phyloP scores from a whole-genome alignment of 2,113 vertebrate species.

The Ophiodon elongatus region DNA sequence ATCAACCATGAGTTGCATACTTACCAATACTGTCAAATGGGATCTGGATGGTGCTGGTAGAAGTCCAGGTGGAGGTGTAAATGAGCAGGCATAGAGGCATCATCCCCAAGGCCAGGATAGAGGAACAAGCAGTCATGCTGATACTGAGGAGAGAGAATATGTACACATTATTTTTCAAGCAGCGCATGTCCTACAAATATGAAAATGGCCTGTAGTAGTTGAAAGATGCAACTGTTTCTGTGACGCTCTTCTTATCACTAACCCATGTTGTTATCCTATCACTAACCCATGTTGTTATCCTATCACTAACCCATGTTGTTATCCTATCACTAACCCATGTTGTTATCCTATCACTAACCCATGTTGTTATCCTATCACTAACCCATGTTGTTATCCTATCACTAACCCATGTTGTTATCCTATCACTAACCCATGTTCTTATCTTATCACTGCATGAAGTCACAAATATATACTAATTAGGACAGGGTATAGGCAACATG shows the following conservation, averaged over 20 bases:
- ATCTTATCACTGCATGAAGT: neutral
- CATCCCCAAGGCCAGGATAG: constrained; percentile 94
- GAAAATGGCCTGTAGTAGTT: neutral
- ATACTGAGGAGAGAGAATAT: constrained; percentile 84
- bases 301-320: no score
- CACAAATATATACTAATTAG: neutral
- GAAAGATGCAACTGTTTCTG: neutral
- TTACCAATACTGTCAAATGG: constrained; percentile 95
- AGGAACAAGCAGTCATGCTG: constrained; percentile 98
- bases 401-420: no score
- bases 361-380: no score
- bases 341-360: no score
- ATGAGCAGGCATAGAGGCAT: constrained; percentile 95
- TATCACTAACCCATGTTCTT: no score
- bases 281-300: no score
- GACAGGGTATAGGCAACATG: neutral
- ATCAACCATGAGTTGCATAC: constrained; percentile 28
- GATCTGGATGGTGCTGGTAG: constrained; percentile 85
- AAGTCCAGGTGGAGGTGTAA: constrained; percentile 92
- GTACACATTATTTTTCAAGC: neutral
- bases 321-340: no score
- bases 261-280: no score
- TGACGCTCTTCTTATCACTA: neutral
- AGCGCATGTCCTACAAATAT: neutral
- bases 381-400: no score